These are phyloP conservation scores for Drosophila borborema DNA, from an alignment of 2,888 invertebrate genomes.

Conservation along the genomic window DNA sequence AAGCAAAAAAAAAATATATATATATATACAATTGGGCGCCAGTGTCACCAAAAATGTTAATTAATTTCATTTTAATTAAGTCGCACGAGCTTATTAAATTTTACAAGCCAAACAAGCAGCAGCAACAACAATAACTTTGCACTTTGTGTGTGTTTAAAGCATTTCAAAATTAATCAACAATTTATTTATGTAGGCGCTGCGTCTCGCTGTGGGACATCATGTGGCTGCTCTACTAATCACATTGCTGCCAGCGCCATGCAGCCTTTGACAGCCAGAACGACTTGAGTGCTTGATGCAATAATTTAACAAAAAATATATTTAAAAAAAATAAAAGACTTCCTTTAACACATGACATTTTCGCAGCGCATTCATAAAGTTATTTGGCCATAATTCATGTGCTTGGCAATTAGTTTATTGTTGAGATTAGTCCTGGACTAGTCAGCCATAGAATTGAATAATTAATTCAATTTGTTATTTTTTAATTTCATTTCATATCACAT, in stretches of 20 bases:
- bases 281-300: not conserved
- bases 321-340: too few relatives aligned
- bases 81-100: constrained; percentile 59
- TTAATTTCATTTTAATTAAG: constrained; percentile 74
- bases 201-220: constrained; percentile 9
- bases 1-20: too few relatives aligned
- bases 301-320: too few relatives aligned
- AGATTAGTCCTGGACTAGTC: not conserved
- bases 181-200: constrained; percentile 58
- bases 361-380: not conserved
- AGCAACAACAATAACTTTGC: constrained; percentile 7
- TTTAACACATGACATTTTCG: too few relatives aligned
- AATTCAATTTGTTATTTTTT: constrained; percentile 51
- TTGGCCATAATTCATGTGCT: not conserved
- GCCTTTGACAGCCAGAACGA: constrained; percentile 8
- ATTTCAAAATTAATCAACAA: constrained; percentile 72
- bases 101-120: constrained; percentile 29
- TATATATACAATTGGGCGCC: not conserved
- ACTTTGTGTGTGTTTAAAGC: constrained; percentile 20
- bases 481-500: constrained; percentile 40
- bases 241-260: constrained; percentile 25
- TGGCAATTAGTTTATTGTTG: constrained; percentile 18
- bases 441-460: constrained; percentile 38
- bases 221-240: constrained; percentile 11
- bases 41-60: constrained; percentile 47